Conservation (phyloP, 2,797 vertebrate species). For the Caiman crocodilus region DNA sequence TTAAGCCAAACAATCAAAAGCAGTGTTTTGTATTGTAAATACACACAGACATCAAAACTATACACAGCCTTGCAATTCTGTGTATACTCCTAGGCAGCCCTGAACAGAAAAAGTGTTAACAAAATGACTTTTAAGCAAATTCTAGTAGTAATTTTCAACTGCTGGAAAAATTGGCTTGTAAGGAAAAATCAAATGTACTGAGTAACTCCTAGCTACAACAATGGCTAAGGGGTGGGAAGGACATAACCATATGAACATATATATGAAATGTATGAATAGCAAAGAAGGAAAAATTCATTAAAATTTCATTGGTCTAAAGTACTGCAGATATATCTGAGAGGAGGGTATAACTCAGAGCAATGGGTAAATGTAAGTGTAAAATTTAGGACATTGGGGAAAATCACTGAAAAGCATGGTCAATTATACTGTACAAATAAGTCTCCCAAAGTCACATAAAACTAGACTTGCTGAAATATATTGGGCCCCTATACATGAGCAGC, state of each 20-base stretch:
- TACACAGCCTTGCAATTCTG: neutral
- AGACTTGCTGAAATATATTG: neutral
- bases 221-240: neutral
- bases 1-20: neutral
- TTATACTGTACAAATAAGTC: neutral
- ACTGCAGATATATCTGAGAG: neutral
- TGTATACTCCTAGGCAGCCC: neutral
- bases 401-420: neutral
- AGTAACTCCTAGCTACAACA: conserved; percentile 15
- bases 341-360: neutral
- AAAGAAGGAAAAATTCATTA: neutral
- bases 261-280: conserved; percentile 5
- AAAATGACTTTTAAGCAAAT: neutral
- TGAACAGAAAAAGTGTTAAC: neutral
- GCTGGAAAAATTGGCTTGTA: neutral
- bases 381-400: neutral
- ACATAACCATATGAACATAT: neutral
- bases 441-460: conserved; percentile 30
- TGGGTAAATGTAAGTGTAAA: neutral
- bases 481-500: too few species aligned
- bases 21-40: neutral
- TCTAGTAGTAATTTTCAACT: neutral
- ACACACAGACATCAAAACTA: neutral
- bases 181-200: neutral
- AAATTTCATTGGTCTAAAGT: neutral